A percentile compares a stretch with the other conserved stretches of the same genome.
These are phyloP conservation scores for Patella pellucida DNA, from an alignment of 2,888 invertebrate genomes.

Conservation along the genomic window DNA sequence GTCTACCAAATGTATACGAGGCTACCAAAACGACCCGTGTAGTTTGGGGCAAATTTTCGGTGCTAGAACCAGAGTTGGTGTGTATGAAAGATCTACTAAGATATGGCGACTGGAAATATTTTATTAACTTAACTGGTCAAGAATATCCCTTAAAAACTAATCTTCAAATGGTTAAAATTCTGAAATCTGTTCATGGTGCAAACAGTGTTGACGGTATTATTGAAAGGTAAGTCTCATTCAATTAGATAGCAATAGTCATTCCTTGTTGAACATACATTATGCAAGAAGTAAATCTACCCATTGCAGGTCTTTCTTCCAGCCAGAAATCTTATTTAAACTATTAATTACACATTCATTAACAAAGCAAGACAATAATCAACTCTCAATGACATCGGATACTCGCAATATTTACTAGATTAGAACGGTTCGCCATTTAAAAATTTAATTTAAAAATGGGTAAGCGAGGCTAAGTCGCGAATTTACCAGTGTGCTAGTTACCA, in stretches of 20 bases:
- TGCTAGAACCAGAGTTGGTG: slow-evolving; percentile 15
- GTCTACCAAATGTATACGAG: slow-evolving; percentile 12
- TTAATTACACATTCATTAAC: too few relatives aligned
- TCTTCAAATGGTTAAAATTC: slow-evolving; percentile 13
- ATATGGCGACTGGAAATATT: slow-evolving; percentile 19
- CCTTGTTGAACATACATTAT: too few relatives aligned
- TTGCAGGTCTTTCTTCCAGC: too few relatives aligned
- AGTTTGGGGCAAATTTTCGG: slow-evolving; percentile 12
- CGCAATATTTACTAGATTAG: too few relatives aligned
- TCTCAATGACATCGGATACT: too few relatives aligned
- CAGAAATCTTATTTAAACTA: too few relatives aligned
- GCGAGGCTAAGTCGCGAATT: too few relatives aligned
- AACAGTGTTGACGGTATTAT: slow-evolving; percentile 15
- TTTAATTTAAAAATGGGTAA: too few relatives aligned
- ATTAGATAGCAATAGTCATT: not conserved
- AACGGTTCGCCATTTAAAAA: too few relatives aligned
- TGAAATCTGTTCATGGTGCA: slow-evolving; percentile 14
- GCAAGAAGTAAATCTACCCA: too few relatives aligned
- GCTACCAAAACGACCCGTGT: slow-evolving; percentile 3
- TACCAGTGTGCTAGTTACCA: too few relatives aligned
- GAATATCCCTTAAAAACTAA: slow-evolving; percentile 21
- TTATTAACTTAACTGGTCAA: slow-evolving; percentile 19
- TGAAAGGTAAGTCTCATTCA: not conserved
- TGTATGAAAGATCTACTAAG: slow-evolving; percentile 18
- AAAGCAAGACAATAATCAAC: too few relatives aligned